phyloP scores from a whole-genome alignment of 35 echinoderm and acorn worm species.

The Patiria miniata region DNA sequence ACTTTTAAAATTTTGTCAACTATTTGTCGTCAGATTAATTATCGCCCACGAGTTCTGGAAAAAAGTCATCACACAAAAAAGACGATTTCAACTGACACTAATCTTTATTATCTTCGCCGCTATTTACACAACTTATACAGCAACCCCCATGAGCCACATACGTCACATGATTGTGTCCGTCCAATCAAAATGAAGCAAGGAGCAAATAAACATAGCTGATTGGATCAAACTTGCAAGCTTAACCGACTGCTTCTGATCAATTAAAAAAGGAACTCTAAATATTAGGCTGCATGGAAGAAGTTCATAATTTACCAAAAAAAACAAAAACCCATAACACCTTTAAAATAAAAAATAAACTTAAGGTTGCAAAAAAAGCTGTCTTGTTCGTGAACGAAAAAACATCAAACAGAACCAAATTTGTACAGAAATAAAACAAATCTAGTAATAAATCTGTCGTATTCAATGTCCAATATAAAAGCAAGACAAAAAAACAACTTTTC shows the following conservation, averaged over 20 bases:
- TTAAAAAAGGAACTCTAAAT: background rate
- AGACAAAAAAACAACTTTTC: background rate
- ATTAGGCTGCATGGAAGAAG: background rate
- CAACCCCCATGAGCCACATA: background rate
- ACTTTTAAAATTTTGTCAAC: too few species aligned
- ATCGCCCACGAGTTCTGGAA: background rate
- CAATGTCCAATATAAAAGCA: background rate
- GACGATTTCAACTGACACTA: conserved; percentile 7
- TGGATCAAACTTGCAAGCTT: background rate
- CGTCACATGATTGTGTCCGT: background rate
- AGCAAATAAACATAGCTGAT: background rate
- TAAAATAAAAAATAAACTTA: background rate
- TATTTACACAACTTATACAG: conserved; percentile 12
- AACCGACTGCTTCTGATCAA: background rate
- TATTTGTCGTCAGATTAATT: too few species aligned
- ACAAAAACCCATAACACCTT: background rate
- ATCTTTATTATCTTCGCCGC: conserved; percentile 20
- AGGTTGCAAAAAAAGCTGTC: background rate
- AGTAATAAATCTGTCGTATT: background rate
- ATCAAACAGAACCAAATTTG: conserved; percentile 4
- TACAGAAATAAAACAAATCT: conserved; percentile 18
- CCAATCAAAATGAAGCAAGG: background rate
- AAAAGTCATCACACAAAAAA: background rate
- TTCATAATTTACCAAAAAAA: background rate
- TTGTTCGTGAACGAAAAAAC: background rate